A percentile compares a stretch with the other conserved stretches of the same genome.
phyloP scores from a whole-genome alignment of 2,797 vertebrate genomes.

The Diceros bicornis region DNA sequence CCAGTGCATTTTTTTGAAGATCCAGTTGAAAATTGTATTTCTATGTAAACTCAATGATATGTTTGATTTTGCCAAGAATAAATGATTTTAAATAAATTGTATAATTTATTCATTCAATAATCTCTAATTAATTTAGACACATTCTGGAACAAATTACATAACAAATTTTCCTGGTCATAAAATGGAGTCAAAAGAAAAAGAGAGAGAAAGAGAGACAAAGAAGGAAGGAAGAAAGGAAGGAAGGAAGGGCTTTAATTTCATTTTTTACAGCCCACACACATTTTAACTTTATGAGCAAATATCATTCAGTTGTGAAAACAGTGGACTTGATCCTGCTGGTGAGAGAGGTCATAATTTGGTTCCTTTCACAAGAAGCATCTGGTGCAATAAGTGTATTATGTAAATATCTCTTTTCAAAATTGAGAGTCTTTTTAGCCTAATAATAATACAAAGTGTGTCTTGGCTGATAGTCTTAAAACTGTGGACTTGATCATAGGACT shows the following conservation, averaged over 20 bases:
- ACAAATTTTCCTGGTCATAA: neutral
- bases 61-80: slow-evolving; percentile 91
- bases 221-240: too few species aligned
- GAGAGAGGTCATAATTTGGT: slow-evolving; percentile 33
- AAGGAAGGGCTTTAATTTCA: neutral
- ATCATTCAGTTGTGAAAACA: slow-evolving; percentile 62
- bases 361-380: slow-evolving; percentile 54
- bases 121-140: neutral
- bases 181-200: neutral
- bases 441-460: neutral
- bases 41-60: slow-evolving; percentile 90
- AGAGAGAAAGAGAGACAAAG: neutral
- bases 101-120: slow-evolving; percentile 79
- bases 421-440: neutral
- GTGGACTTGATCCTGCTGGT: slow-evolving; percentile 29
- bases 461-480: neutral
- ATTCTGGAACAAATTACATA: slow-evolving; percentile 1
- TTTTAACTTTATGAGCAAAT: slow-evolving; percentile 52
- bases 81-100: slow-evolving; percentile 90
- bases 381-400: neutral
- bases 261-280: slow-evolving; percentile 61
- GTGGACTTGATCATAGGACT: neutral
- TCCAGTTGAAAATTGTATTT: slow-evolving; percentile 89
- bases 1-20: slow-evolving; percentile 88
- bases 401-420: slow-evolving; percentile 50